Evolutionary conservation across 1,140 invertebrate species (phyloP).

Genomic region (Lepidurus apus): DNA sequence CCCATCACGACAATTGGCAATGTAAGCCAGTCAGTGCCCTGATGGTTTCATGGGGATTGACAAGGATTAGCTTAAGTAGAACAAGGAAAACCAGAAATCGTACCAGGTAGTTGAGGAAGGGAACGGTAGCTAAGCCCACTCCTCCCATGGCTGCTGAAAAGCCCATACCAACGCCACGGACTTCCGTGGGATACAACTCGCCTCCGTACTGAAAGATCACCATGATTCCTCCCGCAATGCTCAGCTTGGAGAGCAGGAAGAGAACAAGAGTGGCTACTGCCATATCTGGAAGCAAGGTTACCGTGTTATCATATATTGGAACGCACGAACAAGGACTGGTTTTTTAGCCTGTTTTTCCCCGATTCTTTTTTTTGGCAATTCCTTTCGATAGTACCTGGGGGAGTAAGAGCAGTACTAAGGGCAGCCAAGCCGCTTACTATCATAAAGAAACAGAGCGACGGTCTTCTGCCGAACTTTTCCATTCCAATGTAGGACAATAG

Average conservation of each 20-base stretch:
- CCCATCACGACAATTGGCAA: constrained; percentile 82
- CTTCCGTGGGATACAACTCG: constrained; percentile 72
- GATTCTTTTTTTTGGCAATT: too few species aligned
- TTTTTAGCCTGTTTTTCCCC: not conserved
- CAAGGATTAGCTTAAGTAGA: too few species aligned
- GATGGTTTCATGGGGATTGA: not conserved
- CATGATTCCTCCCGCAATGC: constrained; percentile 75
- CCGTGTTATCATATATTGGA: not conserved
- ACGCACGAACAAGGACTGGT: not conserved
- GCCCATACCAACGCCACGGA: constrained; percentile 67
- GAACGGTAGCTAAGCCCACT: constrained; percentile 67
- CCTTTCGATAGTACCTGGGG: not conserved
- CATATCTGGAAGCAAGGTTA: constrained; percentile 46
- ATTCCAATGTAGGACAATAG: not conserved
- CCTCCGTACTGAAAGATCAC: constrained; percentile 70
- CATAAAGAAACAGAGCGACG: constrained; percentile 28
- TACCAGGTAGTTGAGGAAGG: constrained; percentile 71
- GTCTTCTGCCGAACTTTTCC: constrained; percentile 2
- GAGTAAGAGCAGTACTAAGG: not conserved
- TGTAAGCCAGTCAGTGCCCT: constrained; percentile 39
- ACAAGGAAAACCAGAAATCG: constrained; percentile 34
- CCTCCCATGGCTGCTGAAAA: constrained; percentile 65
- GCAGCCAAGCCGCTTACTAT: not conserved
- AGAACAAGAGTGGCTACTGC: constrained; percentile 57
- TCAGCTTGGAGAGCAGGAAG: constrained; percentile 78